phyloP scores from a whole-genome alignment of 2,797 vertebrate genomes.

The Paratrypauchen microcephalus region DNA sequence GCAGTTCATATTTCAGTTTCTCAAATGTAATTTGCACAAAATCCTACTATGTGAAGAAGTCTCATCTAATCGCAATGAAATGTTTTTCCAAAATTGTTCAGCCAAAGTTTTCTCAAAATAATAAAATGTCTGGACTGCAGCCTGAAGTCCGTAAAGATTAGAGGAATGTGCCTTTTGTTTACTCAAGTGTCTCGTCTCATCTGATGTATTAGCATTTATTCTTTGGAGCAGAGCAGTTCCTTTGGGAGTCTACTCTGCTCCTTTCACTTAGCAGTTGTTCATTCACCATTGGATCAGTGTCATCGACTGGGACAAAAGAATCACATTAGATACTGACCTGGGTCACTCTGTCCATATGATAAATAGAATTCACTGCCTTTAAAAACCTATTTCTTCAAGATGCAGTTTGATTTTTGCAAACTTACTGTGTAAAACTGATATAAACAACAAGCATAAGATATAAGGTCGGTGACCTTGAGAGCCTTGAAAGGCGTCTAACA shows the following conservation, averaged over 20 bases:
- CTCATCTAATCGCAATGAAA: not conserved
- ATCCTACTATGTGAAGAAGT: no score
- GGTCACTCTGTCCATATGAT: slow-evolving; percentile 34
- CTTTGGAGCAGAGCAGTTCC: slow-evolving; percentile 3
- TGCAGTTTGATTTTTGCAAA: slow-evolving; percentile 21
- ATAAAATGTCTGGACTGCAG: not conserved
- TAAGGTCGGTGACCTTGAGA: no score
- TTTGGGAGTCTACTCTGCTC: slow-evolving; percentile 20
- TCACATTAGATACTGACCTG: slow-evolving; percentile 36
- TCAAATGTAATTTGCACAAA: no score
- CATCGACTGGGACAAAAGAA: slow-evolving; percentile 34
- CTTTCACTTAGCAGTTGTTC: slow-evolving; percentile 22
- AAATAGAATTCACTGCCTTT: slow-evolving; percentile 31
- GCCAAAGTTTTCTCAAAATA: not conserved
- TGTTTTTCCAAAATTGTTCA: not conserved
- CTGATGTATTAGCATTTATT: slow-evolving; percentile 18
- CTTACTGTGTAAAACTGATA: slow-evolving; percentile 29
- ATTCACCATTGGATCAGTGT: slow-evolving; percentile 23
- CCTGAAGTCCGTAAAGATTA: not conserved
- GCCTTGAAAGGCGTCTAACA: no score
- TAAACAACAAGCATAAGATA: slow-evolving; percentile 9
- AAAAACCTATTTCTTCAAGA: slow-evolving; percentile 35
- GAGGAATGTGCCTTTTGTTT: not conserved
- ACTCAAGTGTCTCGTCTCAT: slow-evolving; percentile 3
- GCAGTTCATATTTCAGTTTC: no score